Percentiles rank a stretch among this genome's conserved stretches.
These are phyloP conservation scores for Cryptus viduatorius DNA, from an alignment of 2,888 invertebrate genomes.

Conservation along the genomic window DNA sequence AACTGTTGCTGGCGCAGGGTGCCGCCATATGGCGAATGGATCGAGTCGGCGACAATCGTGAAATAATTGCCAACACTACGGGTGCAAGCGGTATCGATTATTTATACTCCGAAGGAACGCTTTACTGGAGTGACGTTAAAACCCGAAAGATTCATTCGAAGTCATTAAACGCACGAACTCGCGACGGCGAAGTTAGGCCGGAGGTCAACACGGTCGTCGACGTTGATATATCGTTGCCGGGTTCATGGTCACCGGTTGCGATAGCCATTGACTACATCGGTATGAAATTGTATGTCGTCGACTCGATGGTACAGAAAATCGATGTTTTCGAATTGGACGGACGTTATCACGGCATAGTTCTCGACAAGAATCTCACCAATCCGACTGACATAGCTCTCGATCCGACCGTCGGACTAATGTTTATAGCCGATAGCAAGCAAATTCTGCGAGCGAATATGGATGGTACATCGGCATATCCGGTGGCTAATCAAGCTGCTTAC, in stretches of 20 bases:
- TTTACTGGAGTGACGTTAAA: constrained; percentile 96
- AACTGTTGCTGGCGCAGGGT: constrained; percentile 90
- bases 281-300: constrained; percentile 97
- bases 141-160: constrained; percentile 91
- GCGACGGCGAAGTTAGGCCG: constrained; percentile 20
- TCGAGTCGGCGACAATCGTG: constrained; percentile 88
- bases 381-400: constrained; percentile 97
- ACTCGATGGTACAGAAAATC: constrained; percentile 96
- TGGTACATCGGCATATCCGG: constrained; percentile 92
- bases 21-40: constrained; percentile 90
- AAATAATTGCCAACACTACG: constrained; percentile 92
- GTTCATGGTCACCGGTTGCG: constrained; percentile 95
- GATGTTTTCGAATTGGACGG: constrained; percentile 97
- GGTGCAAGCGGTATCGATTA: constrained; percentile 95
- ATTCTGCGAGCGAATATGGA: constrained; percentile 97
- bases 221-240: constrained; percentile 91
- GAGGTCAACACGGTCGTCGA: constrained; percentile 70
- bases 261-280: constrained; percentile 99
- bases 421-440: constrained; percentile 94
- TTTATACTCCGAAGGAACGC: constrained; percentile 90
- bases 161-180: constrained; percentile 77
- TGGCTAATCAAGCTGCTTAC: constrained; percentile 96
- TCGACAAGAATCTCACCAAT: constrained; percentile 95
- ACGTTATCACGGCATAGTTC: constrained; percentile 94
- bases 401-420: constrained; percentile 95